These are phyloP conservation scores for Columbina picui DNA, from an alignment of 2,113 vertebrate species.

Conservation along the genomic window DNA sequence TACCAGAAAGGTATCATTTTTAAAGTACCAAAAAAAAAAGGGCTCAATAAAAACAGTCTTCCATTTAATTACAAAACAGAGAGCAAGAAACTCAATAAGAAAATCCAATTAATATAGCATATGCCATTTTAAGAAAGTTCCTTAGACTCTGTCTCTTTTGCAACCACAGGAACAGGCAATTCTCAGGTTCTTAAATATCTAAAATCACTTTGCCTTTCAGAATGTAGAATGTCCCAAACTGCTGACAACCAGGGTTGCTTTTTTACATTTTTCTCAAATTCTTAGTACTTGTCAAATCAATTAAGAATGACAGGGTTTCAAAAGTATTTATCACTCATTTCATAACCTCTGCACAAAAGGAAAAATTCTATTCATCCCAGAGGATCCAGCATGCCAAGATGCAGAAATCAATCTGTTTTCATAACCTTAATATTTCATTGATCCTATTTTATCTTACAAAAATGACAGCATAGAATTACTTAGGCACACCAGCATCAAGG, in stretches of 20 bases:
- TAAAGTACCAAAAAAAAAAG: slow-evolving; percentile 70
- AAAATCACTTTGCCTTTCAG: slow-evolving; percentile 28
- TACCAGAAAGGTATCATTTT: slow-evolving; percentile 78
- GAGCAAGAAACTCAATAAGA: slow-evolving; percentile 47
- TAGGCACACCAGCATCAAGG: neutral
- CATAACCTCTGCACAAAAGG: slow-evolving; percentile 67
- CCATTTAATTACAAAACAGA: slow-evolving; percentile 75
- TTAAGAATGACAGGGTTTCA: slow-evolving; percentile 71
- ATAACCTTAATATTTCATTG: slow-evolving; percentile 50
- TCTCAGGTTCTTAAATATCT: neutral
- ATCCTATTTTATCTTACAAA: neutral
- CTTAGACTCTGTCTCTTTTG: neutral
- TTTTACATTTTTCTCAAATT: slow-evolving; percentile 39
- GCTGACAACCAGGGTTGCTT: slow-evolving; percentile 22
- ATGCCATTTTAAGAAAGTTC: neutral
- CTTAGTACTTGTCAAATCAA: slow-evolving; percentile 70
- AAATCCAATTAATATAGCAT: neutral
- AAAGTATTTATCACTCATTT: slow-evolving; percentile 75
- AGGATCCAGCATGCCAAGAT: slow-evolving; percentile 30
- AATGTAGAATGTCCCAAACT: slow-evolving; percentile 19
- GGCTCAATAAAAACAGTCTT: slow-evolving; percentile 74
- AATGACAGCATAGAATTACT: neutral
- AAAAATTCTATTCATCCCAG: slow-evolving; percentile 64
- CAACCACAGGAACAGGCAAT: neutral
- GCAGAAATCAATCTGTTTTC: slow-evolving; percentile 67